Evolutionary conservation across 2,797 vertebrate species (phyloP), one percentile per base, ranked within the genome.

Genomic region (Pseudomugil tenellus): DNA sequence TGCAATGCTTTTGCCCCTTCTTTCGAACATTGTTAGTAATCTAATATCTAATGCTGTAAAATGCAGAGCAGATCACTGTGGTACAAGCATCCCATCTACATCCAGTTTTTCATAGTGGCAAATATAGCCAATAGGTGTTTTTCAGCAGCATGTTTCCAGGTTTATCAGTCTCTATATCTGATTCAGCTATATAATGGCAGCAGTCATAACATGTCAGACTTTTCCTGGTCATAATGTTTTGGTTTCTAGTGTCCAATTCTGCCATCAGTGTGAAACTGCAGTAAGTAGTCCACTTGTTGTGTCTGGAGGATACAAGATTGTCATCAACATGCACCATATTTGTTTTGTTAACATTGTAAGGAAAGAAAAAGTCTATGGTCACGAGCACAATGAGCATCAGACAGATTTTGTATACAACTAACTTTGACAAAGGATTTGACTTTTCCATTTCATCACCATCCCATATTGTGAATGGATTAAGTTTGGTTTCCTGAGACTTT

Each of bases 171-270:
- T 28, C 70, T 85, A 58, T 92, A 92, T 94, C 93, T 92, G 90
- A 94, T 92, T 83, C 80, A 85, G 77, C 86, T 68, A 82, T 83
- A 91, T 91, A 93, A 92, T 92, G 81, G 85, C 83, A 84, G 89
- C 81, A 94, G 93, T 92, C 93, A 94, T 90, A 95, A 94, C 92
- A 95, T 95, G 93, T 93, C 94, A 94, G 78, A 66, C 74, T 63
- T 87, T 92, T 94, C 92, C 93, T 88, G 89, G 74, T 85, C 65
- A 58, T 66, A 84, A 81, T 94, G 92, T 93, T 93, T 92, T 87
- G 81, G 77, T 93, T 92, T 83, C 82, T 87, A 84, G 83, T 60
- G 75, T 81, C 55, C 80, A 80, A 77, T 79, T 87, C 79, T 81
- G 79, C 80, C 74, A 70, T 81, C 77, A 52, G 62, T 62, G 66